Evolutionary conservation across 2,797 vertebrate species (phyloP), one percentile per base, ranked within the genome.

Genomic region (Hippopotamyrus pictus): DNA sequence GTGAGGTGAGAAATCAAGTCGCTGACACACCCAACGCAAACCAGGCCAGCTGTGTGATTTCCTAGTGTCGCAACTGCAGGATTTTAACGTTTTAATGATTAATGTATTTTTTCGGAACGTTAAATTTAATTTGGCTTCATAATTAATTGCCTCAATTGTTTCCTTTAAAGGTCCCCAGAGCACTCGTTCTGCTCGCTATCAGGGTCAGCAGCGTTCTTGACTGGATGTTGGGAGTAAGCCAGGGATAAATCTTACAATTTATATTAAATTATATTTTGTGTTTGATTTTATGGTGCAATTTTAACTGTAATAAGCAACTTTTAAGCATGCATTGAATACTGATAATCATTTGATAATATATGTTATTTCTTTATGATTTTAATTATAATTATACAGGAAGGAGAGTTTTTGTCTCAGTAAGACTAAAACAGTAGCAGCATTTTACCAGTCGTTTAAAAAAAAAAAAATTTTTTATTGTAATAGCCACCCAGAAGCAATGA

Each of bases 251-350:
- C 57, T 37, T 44, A 19, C 54, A 62, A 25, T 87, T 87, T 87
- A 37, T 33, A 29, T 87, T n/a, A 59, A 87, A 87, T 87, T 33
- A 59, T 59, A 87, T 87, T 87, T 22, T 87, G 29, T 57, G 53
- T 51, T 46, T 59, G 14, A 87, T 87, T 44, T 87, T 44, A 87
- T 41, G 53, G 76, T 19, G 76, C 37, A 33, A 87, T 19, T 37
- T 62, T 41, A 87, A 84, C 46, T 29, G 82, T 50, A 25, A 84
- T 11, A 48, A 84, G 44, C n/a, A 12, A 12, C n/a, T 51, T 84
- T 25, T 51, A 84, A 46, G 41, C 76, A 79, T 6, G 5, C 33
- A 37, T 73, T 73, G 29, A 79, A 82, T 82, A 46, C 76, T 3
- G 76, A 19, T 82, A 46, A 41, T 82, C 29, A 83, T n/a, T 83